A percentile compares a stretch with the other conserved stretches of the same genome.
phyloP scores from a whole-genome alignment of 2,888 invertebrate species.

The Caenorhabditis sinica region DNA sequence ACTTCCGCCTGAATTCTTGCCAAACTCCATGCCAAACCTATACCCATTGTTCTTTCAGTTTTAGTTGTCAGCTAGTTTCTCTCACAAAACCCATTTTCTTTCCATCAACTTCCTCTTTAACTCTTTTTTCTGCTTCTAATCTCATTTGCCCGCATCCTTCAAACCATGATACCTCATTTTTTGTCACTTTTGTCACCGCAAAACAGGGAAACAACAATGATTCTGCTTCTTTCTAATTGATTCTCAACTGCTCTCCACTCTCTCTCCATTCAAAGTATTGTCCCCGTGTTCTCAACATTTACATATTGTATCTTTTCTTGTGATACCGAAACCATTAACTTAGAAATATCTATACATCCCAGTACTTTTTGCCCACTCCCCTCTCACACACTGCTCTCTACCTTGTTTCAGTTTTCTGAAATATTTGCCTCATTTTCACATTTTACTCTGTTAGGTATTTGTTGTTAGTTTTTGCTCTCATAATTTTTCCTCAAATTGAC shows the following conservation, averaged over 20 bases:
- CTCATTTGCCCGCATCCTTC: neutral
- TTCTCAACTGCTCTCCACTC: conserved; percentile 44
- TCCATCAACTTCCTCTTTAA: conserved; percentile 22
- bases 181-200: conserved; percentile 31
- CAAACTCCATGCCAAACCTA: conserved; percentile 1
- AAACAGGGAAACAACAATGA: conserved; percentile 58
- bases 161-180: conserved; percentile 21
- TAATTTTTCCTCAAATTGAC: conserved; percentile 7
- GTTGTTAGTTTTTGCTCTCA: conserved; percentile 40
- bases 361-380: neutral
- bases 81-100: conserved; percentile 5
- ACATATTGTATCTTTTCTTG: neutral
- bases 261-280: neutral
- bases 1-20: conserved; percentile 50
- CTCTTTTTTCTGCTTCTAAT: neutral
- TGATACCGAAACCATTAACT: neutral
- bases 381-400: conserved; percentile 15
- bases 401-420: conserved; percentile 10
- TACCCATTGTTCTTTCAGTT: conserved; percentile 57
- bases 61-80: conserved; percentile 53
- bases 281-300: conserved; percentile 1
- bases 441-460: conserved; percentile 46
- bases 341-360: conserved; percentile 6
- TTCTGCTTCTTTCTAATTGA: conserved; percentile 50
- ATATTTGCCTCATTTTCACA: neutral